Conservation (phyloP, 2,888 invertebrate genomes). For the Acanthosepion esculentum region DNA sequence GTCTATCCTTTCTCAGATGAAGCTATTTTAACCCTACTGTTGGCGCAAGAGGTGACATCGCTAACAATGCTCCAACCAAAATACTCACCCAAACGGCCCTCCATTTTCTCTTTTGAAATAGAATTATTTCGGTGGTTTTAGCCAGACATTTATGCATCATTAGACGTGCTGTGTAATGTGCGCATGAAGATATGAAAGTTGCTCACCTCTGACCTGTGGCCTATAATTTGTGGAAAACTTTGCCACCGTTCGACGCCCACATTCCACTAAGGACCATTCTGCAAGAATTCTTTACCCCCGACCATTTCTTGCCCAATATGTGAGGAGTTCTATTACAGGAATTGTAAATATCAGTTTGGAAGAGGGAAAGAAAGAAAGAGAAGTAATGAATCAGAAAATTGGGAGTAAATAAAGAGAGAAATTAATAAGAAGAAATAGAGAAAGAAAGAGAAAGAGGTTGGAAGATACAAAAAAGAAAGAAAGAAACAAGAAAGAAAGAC, state of each 20-base stretch:
- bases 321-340: neutral
- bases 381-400: neutral
- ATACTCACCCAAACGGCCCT: neutral
- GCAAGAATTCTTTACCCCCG: neutral
- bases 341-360: neutral
- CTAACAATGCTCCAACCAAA: neutral
- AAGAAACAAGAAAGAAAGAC: neutral
- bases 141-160: neutral
- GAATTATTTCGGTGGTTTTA: neutral
- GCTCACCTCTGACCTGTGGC: conserved; percentile 10
- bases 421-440: neutral
- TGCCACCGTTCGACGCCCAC: neutral
- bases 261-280: neutral
- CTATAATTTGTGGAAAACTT: neutral
- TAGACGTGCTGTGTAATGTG: neutral
- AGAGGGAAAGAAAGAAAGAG: neutral
- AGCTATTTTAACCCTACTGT: neutral
- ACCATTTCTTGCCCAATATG: neutral
- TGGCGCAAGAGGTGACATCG: neutral
- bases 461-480: neutral
- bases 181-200: neutral
- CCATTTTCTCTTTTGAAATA: neutral
- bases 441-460: neutral
- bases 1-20: neutral
- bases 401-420: neutral